phyloP scores from a whole-genome alignment of 2,888 invertebrate species.

The Sinelater perroti region DNA sequence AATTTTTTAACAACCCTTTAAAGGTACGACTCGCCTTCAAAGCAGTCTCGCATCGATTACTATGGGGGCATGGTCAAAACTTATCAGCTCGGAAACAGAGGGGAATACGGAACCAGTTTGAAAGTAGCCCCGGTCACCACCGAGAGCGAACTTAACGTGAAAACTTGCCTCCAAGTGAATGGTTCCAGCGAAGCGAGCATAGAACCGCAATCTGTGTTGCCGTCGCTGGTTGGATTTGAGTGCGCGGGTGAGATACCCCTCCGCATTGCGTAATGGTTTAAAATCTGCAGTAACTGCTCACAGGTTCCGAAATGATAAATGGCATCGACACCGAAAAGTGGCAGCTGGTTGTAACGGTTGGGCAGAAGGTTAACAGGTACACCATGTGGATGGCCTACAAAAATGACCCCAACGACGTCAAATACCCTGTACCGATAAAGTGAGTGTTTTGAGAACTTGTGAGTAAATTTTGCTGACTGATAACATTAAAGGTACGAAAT shows the following conservation, averaged over 20 bases:
- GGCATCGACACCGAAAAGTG: conserved; percentile 82
- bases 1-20: conserved; percentile 25
- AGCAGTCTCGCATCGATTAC: conserved; percentile 90
- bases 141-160: conserved; percentile 72
- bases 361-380: conserved; percentile 87
- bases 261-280: too few relatives aligned
- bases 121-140: conserved; percentile 90
- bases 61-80: conserved; percentile 96
- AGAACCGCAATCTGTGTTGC: conserved; percentile 79
- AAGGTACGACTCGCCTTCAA: conserved; percentile 77
- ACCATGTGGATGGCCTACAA: conserved; percentile 85
- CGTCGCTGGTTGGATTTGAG: conserved; percentile 80
- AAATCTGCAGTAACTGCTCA: background rate
- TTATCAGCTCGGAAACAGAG: conserved; percentile 75
- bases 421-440: conserved; percentile 75
- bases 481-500: conserved; percentile 83
- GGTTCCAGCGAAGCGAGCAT: conserved; percentile 72
- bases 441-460: conserved; percentile 43
- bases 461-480: too few relatives aligned
- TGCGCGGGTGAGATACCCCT: conserved; percentile 67
- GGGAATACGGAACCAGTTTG: conserved; percentile 74
- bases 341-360: conserved; percentile 73
- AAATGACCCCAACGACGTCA: conserved; percentile 64
- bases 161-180: conserved; percentile 85
- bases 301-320: conserved; percentile 73